Evolutionary conservation across 2,113 vertebrate genomes (phyloP).

Genomic region (Macquaria australasica): DNA sequence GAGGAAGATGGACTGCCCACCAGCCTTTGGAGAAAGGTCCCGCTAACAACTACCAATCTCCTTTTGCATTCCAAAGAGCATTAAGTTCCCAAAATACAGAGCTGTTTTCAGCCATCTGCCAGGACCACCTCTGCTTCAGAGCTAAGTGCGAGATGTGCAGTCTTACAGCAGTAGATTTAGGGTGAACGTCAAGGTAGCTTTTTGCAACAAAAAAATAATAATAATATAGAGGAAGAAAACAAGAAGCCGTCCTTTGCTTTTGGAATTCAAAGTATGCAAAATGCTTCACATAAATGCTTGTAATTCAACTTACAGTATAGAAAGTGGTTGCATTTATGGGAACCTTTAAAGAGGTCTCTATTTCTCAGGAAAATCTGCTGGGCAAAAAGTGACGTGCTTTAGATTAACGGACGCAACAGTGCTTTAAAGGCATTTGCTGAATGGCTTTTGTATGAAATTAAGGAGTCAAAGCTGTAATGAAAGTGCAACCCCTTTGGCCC

Average conservation of each 20-base stretch:
- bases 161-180: constrained; percentile 5
- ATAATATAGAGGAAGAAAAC: constrained; percentile 20
- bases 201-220: constrained; percentile 10
- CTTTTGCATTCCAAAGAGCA: constrained; percentile 62
- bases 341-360: background rate
- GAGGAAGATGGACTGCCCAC: constrained; percentile 42
- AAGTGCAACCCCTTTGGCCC: constrained; percentile 37
- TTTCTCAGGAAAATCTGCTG: constrained; percentile 13
- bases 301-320: background rate
- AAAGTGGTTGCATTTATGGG: constrained; percentile 22
- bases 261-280: constrained; percentile 1
- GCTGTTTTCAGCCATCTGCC: constrained; percentile 25
- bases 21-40: constrained; percentile 44
- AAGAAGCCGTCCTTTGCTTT: background rate
- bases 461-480: constrained; percentile 26
- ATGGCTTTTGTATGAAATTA: constrained; percentile 18
- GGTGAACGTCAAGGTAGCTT: background rate
- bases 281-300: background rate
- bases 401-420: background rate
- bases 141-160: constrained; percentile 8
- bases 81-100: constrained; percentile 47
- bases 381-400: constrained; percentile 15
- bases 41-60: constrained; percentile 16
- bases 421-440: constrained; percentile 14
- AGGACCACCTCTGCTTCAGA: constrained; percentile 47